phyloP scores from a whole-genome alignment of 2,797 vertebrate species.

The Benthosema pterotum region DNA sequence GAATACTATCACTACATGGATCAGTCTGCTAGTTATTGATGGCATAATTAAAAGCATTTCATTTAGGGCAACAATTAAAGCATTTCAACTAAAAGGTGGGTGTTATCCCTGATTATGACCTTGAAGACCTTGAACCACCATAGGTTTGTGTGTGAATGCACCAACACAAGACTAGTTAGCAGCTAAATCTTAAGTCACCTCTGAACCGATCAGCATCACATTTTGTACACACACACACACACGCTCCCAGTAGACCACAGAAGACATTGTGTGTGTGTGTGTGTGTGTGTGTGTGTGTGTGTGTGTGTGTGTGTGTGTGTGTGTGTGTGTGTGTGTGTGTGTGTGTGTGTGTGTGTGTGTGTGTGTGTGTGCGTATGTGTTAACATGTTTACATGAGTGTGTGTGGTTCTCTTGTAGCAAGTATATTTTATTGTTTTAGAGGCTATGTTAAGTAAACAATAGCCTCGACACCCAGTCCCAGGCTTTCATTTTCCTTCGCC shows the following conservation, averaged over 20 bases:
- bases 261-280: neutral
- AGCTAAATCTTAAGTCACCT: no score
- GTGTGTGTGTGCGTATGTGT: slow-evolving; percentile 15
- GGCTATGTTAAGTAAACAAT: slow-evolving; percentile 72
- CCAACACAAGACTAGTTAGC: slow-evolving; percentile 11
- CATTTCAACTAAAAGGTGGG: no score
- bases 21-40: no score
- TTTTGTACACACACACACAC: no score
- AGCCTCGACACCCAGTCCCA: no score
- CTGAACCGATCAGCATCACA: no score
- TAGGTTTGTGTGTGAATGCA: slow-evolving; percentile 70
- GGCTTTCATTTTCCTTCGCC: no score
- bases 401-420: slow-evolving; percentile 71
- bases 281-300: slow-evolving; percentile 11
- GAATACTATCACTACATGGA: no score
- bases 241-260: no score
- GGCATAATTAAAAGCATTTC: no score
- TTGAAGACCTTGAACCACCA: slow-evolving; percentile 71
- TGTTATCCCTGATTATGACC: slow-evolving; percentile 46
- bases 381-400: slow-evolving; percentile 35
- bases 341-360: slow-evolving; percentile 8
- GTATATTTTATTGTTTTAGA: slow-evolving; percentile 72
- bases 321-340: slow-evolving; percentile 54
- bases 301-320: slow-evolving; percentile 20
- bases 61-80: no score